Evolutionary conservation across 2,113 vertebrate species (phyloP), one percentile per base, ranked within the genome.

Genomic region (Setophaga petechia): DNA sequence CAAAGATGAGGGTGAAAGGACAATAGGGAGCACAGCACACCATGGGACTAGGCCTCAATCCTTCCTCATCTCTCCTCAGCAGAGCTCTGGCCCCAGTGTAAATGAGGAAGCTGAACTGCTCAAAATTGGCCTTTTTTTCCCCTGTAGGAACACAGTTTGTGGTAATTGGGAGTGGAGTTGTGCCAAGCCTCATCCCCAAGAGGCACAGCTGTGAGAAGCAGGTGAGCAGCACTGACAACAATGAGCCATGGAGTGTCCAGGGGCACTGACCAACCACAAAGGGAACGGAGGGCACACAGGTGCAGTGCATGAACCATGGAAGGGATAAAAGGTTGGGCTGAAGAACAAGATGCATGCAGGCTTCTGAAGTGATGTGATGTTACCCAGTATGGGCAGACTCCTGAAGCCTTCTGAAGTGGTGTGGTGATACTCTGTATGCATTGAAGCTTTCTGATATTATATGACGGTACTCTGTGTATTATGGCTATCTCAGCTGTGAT

Each of bases 41-140:
- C 5, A 5, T 2, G 33, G 41, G 18, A 24, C 6, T 39, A 5
- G 11, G 2, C 6, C 27, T 62, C 2, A 1, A 5, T 44, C 51
- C 24, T 80, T 54, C 31, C n/a, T n/a, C 17, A 18, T 10, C 51
- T 37, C 46, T 52, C 21, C 47, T 2, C 15, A 18, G n/a, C 39
- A 44, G 39, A 59, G 33, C 28, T 72, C 33, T 2, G 0, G 24
- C 28, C n/a, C 31, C 46, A 18, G 21, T 5, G 1, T 5, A 35
- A 47, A 5, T 9, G 22, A 28, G 25, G 17, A 75, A 94, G 54
- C 13, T 43, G 43, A 14, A 37, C 11, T 72, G 17, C 21, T 82
- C 15, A 7, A n/a, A 67, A 44, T 12, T 55, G 47, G 30, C 20
- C 2, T 25, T 10, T 21, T 9, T 4, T 14, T 2, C 11, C 8